Evolutionary conservation across 2,888 invertebrate species (phyloP).

Genomic region (Sarcophaga variegata): DNA sequence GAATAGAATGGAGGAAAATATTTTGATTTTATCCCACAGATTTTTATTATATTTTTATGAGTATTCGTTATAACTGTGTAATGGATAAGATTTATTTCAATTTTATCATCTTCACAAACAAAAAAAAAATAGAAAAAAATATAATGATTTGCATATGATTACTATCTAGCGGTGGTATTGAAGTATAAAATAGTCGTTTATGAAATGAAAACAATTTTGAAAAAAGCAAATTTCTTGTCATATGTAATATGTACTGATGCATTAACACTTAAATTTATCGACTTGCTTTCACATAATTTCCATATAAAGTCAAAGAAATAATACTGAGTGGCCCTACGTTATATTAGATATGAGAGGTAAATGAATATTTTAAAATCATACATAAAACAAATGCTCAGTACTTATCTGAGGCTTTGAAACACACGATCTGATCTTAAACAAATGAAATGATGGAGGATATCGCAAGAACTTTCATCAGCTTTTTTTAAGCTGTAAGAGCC

Average conservation of each 20-base stretch:
- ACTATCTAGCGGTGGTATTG: neutral
- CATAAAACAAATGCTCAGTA: too few relatives aligned
- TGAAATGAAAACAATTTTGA: neutral
- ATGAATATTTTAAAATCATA: too few relatives aligned
- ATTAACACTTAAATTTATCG: too few relatives aligned
- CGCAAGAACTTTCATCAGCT: too few relatives aligned
- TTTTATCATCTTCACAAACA: neutral
- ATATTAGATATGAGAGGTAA: too few relatives aligned
- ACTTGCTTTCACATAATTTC: too few relatives aligned
- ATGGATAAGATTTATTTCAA: neutral
- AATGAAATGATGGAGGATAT: too few relatives aligned
- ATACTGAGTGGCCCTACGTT: too few relatives aligned
- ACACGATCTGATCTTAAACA: too few relatives aligned
- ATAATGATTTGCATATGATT: neutral
- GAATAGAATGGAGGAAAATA: constrained; percentile 1
- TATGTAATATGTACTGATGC: neutral
- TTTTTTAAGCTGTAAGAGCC: too few relatives aligned
- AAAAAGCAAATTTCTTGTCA: neutral
- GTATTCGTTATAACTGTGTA: neutral
- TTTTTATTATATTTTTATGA: neutral
- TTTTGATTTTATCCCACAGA: constrained; percentile 19
- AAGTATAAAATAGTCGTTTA: neutral
- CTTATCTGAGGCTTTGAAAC: too few relatives aligned
- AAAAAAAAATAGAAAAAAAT: neutral
- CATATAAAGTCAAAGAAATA: too few relatives aligned